Evolutionary conservation across 2,888 invertebrate genomes (phyloP), one percentile per base, ranked within the genome.

Genomic region (Andrena camellia): DNA sequence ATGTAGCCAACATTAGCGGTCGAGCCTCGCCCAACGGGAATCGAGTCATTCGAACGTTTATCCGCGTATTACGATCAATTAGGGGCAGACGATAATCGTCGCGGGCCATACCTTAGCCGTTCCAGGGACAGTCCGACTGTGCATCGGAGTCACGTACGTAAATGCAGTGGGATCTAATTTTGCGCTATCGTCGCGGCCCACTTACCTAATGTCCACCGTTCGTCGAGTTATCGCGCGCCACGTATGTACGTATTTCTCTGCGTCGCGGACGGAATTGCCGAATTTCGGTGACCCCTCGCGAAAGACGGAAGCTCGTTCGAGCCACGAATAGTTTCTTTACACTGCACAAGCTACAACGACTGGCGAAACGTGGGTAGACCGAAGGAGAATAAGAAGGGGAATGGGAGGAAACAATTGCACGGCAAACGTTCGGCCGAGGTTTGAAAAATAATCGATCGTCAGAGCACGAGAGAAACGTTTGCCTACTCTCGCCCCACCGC

Each of bases 11-110:
- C 83, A 78, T 85, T 85, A 86, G 84, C 83, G 17, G 42, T 5
- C 42, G 78, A 74, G 79, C 48, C 57, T 68, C 78, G 67, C 79
- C 86, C 76, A 66, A 52, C 73, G 87, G 85, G 86, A 90, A 88
- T 90, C 86, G 89, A 88, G 89, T 90, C 90, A 88, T 91, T 87
- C 26, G 50, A 89, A 86, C 87, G 78, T 89, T 91, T 92, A 90
- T 92, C 91, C 89, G 88, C 86, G 88, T 89, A 90, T 90, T 89
- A 88, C 89, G 89, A 92, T 90, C 90, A 88, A 91, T 90, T 91
- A 86, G 84, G 85, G 83, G 74, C 85, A 63, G 87, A 89, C 87
- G 90, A 85, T 90, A 88, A 90, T 91, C 86, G 91, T 73, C 84
- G 83, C 78, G 81, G 86, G 86, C 87, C 88, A 83, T 86, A 78